These are phyloP conservation scores for Hypercompe scribonia DNA, from an alignment of 2,888 invertebrate genomes.

Conservation along the genomic window DNA sequence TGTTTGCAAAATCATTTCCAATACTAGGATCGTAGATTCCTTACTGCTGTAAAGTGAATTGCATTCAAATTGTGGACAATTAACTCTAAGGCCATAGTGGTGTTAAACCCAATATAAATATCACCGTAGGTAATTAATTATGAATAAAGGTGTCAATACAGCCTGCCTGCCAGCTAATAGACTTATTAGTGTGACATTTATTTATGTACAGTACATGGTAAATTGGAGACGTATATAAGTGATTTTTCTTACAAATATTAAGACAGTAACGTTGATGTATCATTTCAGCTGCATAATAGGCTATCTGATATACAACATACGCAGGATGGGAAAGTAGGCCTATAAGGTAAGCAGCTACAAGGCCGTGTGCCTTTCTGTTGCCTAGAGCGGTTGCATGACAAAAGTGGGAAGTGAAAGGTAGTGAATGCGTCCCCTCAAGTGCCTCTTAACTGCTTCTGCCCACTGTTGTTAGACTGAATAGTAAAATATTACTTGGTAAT, in stretches of 20 bases:
- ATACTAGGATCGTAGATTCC: slow-evolving; percentile 22
- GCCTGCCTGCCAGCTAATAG: slow-evolving; percentile 9
- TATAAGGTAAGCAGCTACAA: slow-evolving; percentile 79
- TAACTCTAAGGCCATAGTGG: slow-evolving; percentile 56
- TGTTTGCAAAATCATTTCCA: slow-evolving; percentile 48
- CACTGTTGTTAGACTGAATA: slow-evolving; percentile 54
- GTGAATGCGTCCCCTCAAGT: slow-evolving; percentile 83
- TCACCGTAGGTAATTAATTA: slow-evolving; percentile 23
- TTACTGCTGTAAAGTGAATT: slow-evolving; percentile 25
- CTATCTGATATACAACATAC: slow-evolving; percentile 48
- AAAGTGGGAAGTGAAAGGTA: slow-evolving; percentile 87
- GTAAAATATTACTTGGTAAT: slow-evolving; percentile 37
- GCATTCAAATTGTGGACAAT: slow-evolving; percentile 40
- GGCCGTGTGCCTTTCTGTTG: slow-evolving; percentile 83
- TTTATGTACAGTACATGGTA: slow-evolving; percentile 17
- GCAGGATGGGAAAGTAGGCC: slow-evolving; percentile 78
- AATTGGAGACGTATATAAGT: slow-evolving; percentile 13
- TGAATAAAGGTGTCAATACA: slow-evolving; percentile 20
- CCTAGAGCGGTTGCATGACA: slow-evolving; percentile 80
- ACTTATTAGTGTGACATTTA: slow-evolving; percentile 25
- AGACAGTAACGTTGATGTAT: slow-evolving; percentile 14
- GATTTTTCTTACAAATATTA: slow-evolving; percentile 16
- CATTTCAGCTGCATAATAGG: slow-evolving; percentile 12
- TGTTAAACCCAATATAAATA: slow-evolving; percentile 18
- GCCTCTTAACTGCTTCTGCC: slow-evolving; percentile 62